Percentiles rank a stretch among this genome's conserved stretches.
These are phyloP conservation scores for Callionymus lyra DNA, from an alignment of 2,113 vertebrate genomes.

Conservation along the genomic window DNA sequence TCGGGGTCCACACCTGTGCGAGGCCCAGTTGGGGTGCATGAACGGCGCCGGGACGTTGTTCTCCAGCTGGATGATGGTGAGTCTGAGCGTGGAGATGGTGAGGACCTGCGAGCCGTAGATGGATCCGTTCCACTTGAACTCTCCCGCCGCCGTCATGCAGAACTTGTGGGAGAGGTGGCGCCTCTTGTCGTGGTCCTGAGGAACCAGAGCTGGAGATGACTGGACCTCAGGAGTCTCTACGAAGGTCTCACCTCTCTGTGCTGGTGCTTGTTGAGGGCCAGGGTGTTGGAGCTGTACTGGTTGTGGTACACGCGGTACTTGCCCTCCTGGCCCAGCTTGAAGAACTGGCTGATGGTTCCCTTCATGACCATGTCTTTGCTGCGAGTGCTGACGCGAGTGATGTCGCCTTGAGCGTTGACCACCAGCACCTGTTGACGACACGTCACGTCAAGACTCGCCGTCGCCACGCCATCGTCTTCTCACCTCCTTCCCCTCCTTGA, in stretches of 20 bases:
- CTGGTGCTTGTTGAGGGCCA: constrained; percentile 96
- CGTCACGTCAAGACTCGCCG: too few relatives aligned
- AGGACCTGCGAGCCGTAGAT: constrained; percentile 92
- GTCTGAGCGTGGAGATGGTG: constrained; percentile 91
- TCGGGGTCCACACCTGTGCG: constrained; percentile 81
- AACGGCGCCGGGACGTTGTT: constrained; percentile 95
- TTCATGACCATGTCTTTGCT: constrained; percentile 84
- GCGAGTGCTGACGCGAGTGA: constrained; percentile 76
- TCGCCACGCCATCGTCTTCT: too few relatives aligned
- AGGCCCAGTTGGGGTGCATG: constrained; percentile 97
- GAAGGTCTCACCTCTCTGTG: constrained; percentile 74
- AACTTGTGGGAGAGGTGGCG: constrained; percentile 95
- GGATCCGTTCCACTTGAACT: constrained; percentile 98
- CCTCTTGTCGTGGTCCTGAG: constrained; percentile 88
- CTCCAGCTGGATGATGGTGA: constrained; percentile 95
- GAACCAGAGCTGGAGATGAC: neutral
- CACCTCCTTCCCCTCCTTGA: constrained; percentile 90
- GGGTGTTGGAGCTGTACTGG: constrained; percentile 88
- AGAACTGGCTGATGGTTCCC: constrained; percentile 76
- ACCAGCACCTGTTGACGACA: constrained; percentile 71
- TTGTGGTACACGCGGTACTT: constrained; percentile 97
- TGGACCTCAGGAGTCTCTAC: neutral
- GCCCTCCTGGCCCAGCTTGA: constrained; percentile 92
- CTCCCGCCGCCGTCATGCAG: constrained; percentile 91
- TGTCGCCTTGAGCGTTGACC: constrained; percentile 83